These are phyloP conservation scores for Drosophila subquinaria DNA, from an alignment of 2,888 invertebrate genomes.

Conservation along the genomic window DNA sequence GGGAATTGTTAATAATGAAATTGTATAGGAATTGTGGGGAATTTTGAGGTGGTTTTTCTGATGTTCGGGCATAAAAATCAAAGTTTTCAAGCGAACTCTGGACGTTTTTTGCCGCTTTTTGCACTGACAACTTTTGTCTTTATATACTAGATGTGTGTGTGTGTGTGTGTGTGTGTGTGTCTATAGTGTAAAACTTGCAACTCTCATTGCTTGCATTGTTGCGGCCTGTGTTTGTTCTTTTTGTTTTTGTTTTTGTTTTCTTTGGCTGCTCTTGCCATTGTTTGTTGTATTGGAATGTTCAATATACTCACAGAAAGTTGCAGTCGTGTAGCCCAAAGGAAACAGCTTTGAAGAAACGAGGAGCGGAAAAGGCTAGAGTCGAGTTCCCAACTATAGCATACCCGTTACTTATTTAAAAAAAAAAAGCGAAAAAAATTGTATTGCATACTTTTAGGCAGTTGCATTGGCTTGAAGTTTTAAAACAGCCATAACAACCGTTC, in stretches of 20 bases:
- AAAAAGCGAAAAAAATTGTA: too few relatives aligned
- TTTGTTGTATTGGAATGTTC: constrained; percentile 69
- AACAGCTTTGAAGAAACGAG: too few relatives aligned
- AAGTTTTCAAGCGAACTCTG: constrained; percentile 49
- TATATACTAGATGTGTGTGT: neutral
- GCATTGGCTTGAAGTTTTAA: too few relatives aligned
- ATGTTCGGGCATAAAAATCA: constrained; percentile 50
- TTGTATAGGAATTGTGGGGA: constrained; percentile 9
- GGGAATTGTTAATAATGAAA: constrained; percentile 44
- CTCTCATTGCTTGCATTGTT: constrained; percentile 63
- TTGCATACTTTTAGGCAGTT: too few relatives aligned
- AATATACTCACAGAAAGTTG: constrained; percentile 51
- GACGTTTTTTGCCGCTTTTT: neutral
- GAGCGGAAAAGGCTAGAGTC: too few relatives aligned
- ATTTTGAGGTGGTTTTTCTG: constrained; percentile 13
- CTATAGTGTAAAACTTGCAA: constrained; percentile 46
- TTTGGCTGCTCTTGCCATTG: constrained; percentile 42
- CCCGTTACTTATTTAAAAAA: too few relatives aligned
- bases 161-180: constrained; percentile 1
- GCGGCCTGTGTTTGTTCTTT: constrained; percentile 29
- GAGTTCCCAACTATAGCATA: too few relatives aligned
- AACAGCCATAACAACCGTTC: too few relatives aligned
- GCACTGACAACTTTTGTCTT: neutral
- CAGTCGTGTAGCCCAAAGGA: constrained; percentile 18
- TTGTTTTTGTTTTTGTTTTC: constrained; percentile 31